Base-by-base conservation (phyloP, 1,140 invertebrate species). In the Diabrotica undecimpunctata region DNA sequence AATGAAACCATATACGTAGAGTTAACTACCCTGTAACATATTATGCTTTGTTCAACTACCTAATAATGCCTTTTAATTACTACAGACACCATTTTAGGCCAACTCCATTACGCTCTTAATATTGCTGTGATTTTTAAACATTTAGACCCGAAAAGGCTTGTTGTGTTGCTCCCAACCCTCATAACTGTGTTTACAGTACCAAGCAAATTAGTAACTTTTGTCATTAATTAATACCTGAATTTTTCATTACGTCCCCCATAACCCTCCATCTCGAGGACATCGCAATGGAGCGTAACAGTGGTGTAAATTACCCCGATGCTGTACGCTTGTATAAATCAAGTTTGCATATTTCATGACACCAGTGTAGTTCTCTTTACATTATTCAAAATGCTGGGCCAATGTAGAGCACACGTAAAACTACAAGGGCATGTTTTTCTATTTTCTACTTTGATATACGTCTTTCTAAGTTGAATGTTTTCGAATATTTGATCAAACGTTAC, bases 271-370 rank as follows among this genome's bases (percentile, higher is more conserved):
- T 63, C 36, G 53, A 41, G 61, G 54, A 55, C 35, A 55, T 55
- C 7, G 12, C 35, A 36, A 55, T 12, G 12, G 12, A 10, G 35
- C 54, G 8, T 12, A 55, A 14, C 54, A 25, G 12, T 55, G 35
- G 54, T 56, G 64, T 68, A 68, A 67, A 67, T 66, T 65, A 54
- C 61, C 51, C 60, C 54, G 39, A 50, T 59, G 62, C 50, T 58
- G 59, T 46, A 63, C 58, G 54, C 46, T 25, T 59, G 66, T 62
- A 54, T 69, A 71, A 71, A 72, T 72, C 67, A 71, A 67, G 69
- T 72, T 71, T 72, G 66, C 71, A 72, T 72, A 72, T 71, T 72
- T 72, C 62, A 72, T 64, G 59, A 51, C 38, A 65, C 61, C 69
- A 65, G 67, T 61, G 25, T 25, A 25, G 25, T 25, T 25, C 25